These are phyloP conservation scores for Oscheius sp. DNA, from an alignment of 2,888 invertebrate genomes.

Conservation along the genomic window DNA sequence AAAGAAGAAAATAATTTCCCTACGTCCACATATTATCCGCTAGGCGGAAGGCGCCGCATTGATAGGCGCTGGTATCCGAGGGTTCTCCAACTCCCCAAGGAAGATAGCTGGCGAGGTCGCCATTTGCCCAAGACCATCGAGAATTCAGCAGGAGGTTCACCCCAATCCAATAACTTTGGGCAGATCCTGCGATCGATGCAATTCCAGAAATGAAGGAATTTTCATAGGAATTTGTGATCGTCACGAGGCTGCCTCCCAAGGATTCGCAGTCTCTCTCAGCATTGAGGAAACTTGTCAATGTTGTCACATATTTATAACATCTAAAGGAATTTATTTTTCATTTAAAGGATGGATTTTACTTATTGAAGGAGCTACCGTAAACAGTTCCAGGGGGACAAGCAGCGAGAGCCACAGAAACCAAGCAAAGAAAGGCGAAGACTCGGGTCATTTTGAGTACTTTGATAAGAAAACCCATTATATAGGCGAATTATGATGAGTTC, in stretches of 20 bases:
- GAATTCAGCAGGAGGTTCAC: neutral
- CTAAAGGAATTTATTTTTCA: neutral
- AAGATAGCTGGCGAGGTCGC: neutral
- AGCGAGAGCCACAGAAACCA: neutral
- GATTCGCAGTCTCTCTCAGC: slow-evolving; percentile 1
- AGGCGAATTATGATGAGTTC: too few relatives aligned
- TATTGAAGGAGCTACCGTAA: neutral
- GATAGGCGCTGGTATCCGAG: neutral
- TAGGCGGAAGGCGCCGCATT: neutral
- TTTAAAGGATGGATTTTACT: neutral
- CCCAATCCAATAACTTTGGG: neutral
- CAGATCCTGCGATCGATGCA: too few relatives aligned
- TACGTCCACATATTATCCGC: neutral
- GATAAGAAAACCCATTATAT: too few relatives aligned
- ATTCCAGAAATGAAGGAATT: neutral
- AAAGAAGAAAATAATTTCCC: neutral
- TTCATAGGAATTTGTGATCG: neutral
- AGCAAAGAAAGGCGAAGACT: neutral
- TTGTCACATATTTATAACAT: neutral
- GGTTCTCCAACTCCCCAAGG: neutral
- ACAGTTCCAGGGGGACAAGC: neutral
- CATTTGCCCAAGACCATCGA: neutral
- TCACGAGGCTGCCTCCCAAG: neutral
- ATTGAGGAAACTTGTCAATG: neutral
- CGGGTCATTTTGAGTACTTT: too few relatives aligned